Base-by-base conservation (phyloP, 2,888 invertebrate species). In the Aphidius colemani region DNA sequence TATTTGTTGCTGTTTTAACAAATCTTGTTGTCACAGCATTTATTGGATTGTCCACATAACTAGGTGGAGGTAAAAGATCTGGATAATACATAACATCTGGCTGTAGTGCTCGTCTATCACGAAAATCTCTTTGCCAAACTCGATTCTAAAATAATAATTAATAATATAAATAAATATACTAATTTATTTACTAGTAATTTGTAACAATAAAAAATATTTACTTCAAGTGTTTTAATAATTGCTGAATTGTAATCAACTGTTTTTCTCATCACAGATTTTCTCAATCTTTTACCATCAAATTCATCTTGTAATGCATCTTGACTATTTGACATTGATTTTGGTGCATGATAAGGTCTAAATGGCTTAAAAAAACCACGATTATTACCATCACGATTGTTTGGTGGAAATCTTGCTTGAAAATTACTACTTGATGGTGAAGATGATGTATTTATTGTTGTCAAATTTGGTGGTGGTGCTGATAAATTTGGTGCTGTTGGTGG, bases 1-100 rank as follows among this genome's bases (percentile, higher is more conserved):
- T 99, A 84, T 99, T 99, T 62, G 98, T 98, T 7, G 99, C 98
- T n/a, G 98, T 96, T 84, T 99, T 93, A 7, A 99, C 98, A 84
- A 98, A 98, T 77, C 96, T 86, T 51, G 93, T 93, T 6, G 96
- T 95, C 10, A 96, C 95, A 71, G 97, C 94, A 85, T 99, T 99
- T 72, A 96, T 96, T 5, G 98, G 95, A 83, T 96, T 96, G 80
- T 98, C 95, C 58, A 92, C 88, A 80, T 95, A 94, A 73, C 93
- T 92, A n/a, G 94, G 91, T 3, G 98, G 98, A 49, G 98, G 98
- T 78, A 95, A 86, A 77, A 98, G 84, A 81, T 96, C 94, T 3
- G 96, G 94, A 74, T 94, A 93, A 82, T 98, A 99, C 84, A 96
- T 93, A 61, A 93, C 90, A 83, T 99, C 98, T 2, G 98, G 97